Base-by-base conservation (phyloP, 2,113 vertebrate species). In the Strigops habroptila region DNA sequence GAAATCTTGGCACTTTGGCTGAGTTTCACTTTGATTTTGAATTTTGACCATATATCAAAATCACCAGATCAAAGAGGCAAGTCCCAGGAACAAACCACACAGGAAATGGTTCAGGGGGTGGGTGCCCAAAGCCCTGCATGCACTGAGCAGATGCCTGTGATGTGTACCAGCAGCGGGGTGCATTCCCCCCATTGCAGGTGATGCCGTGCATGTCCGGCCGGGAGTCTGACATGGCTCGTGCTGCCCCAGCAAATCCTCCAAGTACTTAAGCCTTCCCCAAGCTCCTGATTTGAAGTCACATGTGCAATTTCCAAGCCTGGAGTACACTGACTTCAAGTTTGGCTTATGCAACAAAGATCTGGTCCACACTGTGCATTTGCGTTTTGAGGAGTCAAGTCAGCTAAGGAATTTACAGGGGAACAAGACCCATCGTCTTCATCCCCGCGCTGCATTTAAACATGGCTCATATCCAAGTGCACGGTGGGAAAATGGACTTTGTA, bases 1-100 rank as follows among this genome's bases (percentile, higher is more conserved):
- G 74, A 93, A 89, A 75, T 73, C 60, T 75, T 91, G 86, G 78
- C 82, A 70, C 49, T 85, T 91, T 51, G 70, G 80, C 86, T 18
- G 65, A 88, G 13, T 69, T 96, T 79, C 78, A 57, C 30, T 90
- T 91, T 64, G 70, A 59, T 93, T 94, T 92, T 90, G 37, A 83
- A n/a, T 86, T 79, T 77, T 69, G 31, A 53, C 30, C 1, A 1
- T 92, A 63, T 85, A 77, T 11, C 8, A 52, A 87, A 93, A 51
- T 18, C 52, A 41, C 7, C 14, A 43, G 46, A 57, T 17, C n/a
- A 68, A 59, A 69, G 59, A 82, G 43, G 21, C 7, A 39, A 64
- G 30, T 71, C 62, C 53, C 23, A n/a, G 13, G 23, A 65, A 35
- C 14, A 82, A 88, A 73, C 18, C 27, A 41, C 4, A 2, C 12